Evolutionary conservation across 2,113 vertebrate species (phyloP), one percentile per base, ranked within the genome.

Genomic region (Oxyruncus cristatus): DNA sequence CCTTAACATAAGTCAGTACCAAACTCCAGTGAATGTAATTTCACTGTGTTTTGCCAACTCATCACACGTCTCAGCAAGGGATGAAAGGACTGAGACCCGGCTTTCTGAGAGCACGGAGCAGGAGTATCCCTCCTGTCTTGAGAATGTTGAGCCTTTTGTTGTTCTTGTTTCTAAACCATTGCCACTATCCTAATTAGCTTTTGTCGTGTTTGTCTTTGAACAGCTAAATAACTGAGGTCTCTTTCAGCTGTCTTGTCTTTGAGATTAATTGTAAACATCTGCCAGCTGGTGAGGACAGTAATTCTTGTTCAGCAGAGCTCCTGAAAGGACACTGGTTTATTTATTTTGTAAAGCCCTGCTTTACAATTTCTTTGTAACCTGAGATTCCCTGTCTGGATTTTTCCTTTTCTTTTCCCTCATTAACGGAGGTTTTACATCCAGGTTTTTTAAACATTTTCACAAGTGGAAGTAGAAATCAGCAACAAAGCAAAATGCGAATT

Each of bases 181-280:
- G 73, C 65, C 47, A 17, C 32, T 72, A 3, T 52, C 82, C 76
- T 92, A 78, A 88, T 88, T 72, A 89, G 77, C 44, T 93, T 67
- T 72, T 79, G 66, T 85, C 24, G 17, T 26, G 35, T 85, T 76
- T 66, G 79, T 77, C 80, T 95, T 91, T 47, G 39, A 93, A 89
- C 55, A 92, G 83, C 72, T 62, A 26, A 90, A 62, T 91, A 83
- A 73, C 79, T 66, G 86, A 73, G 59, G 62, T 74, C 37, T 78
- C 84, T 84, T 63, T 93, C 79, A 92, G 46, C 46, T 80, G 63
- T 47, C 58, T 67, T 77, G 24, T 83, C 72, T 63, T 84, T 68
- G 73, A 89, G 76, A 91, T 88, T 53, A 68, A 79, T 88, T 88
- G 50, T 62, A 66, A 95, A 88, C 35, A 63, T 89, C 44, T 94